Evolutionary conservation across 2,797 vertebrate species (phyloP).

Genomic region (Helarctos malayanus): DNA sequence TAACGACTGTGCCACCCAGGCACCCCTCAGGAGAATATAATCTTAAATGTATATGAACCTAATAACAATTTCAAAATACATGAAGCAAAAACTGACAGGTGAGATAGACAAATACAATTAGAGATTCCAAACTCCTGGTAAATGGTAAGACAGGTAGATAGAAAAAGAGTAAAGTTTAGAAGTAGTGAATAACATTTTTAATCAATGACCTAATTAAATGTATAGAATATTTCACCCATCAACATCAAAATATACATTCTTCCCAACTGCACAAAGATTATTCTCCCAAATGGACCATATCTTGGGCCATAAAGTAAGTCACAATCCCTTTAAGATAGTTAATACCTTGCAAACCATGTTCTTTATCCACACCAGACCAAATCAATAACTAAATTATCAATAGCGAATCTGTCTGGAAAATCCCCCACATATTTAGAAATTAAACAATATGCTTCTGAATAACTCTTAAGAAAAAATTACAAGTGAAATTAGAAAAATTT

Average conservation of each 20-base stretch:
- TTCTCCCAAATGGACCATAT: background rate
- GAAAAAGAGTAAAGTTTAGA: background rate
- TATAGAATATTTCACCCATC: background rate
- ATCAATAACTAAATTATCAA: background rate
- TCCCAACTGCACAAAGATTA: background rate
- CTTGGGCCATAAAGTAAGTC: background rate
- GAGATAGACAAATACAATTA: background rate
- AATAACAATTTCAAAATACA: background rate
- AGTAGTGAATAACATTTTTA: background rate
- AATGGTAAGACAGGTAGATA: background rate
- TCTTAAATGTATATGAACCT: background rate
- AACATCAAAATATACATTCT: background rate
- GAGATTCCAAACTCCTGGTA: background rate
- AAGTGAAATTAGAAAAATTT: slow-evolving; percentile 14
- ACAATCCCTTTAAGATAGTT: background rate
- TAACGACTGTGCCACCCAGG: no score
- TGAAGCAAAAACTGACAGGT: background rate
- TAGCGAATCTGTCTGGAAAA: background rate
- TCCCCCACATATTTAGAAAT: slow-evolving; percentile 45
- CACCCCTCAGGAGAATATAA: background rate
- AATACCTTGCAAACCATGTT: background rate
- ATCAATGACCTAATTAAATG: background rate
- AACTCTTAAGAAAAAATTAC: slow-evolving; percentile 1
- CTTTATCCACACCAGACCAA: background rate
- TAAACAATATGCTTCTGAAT: slow-evolving; percentile 18